phyloP scores from a whole-genome alignment of 2,888 invertebrate genomes.

The Melipona bicolor region DNA sequence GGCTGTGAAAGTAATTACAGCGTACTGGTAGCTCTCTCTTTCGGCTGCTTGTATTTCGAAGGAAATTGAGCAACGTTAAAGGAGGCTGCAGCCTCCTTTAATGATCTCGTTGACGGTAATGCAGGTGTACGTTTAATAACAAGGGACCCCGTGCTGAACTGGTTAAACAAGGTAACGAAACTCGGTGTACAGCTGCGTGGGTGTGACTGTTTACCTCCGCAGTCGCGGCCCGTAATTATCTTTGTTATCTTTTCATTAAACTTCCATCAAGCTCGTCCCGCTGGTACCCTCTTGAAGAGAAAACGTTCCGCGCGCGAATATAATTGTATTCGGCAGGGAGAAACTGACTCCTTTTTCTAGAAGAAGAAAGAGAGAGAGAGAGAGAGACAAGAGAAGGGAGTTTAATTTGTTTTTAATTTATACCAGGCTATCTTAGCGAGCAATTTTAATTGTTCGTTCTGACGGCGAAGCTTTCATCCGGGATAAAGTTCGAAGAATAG shows the following conservation, averaged over 20 bases:
- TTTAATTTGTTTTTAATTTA: constrained; percentile 77
- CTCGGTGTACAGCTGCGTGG: constrained; percentile 30
- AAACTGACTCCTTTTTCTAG: background rate
- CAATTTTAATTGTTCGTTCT: constrained; percentile 76
- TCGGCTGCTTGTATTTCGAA: background rate
- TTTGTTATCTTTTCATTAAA: constrained; percentile 79
- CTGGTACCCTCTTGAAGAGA: constrained; percentile 42
- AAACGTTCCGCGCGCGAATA: constrained; percentile 53
- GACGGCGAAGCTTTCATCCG: background rate
- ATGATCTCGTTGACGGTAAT: constrained; percentile 31
- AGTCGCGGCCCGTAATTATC: constrained; percentile 72
- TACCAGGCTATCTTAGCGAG: constrained; percentile 75
- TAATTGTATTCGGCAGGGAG: constrained; percentile 50
- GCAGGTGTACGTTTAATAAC: constrained; percentile 43
- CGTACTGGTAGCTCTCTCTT: background rate
- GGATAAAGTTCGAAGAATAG: background rate
- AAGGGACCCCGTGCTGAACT: background rate
- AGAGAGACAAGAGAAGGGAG: constrained; percentile 15
- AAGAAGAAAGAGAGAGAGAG: constrained; percentile 17
- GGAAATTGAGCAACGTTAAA: constrained; percentile 16
- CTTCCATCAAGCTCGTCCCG: constrained; percentile 69
- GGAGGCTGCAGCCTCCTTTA: constrained; percentile 6
- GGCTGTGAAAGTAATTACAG: background rate
- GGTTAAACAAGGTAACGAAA: constrained; percentile 41
- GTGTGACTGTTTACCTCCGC: constrained; percentile 58